Conservation (phyloP, 2,113 vertebrate species). For the Dipodomys merriami region DNA sequence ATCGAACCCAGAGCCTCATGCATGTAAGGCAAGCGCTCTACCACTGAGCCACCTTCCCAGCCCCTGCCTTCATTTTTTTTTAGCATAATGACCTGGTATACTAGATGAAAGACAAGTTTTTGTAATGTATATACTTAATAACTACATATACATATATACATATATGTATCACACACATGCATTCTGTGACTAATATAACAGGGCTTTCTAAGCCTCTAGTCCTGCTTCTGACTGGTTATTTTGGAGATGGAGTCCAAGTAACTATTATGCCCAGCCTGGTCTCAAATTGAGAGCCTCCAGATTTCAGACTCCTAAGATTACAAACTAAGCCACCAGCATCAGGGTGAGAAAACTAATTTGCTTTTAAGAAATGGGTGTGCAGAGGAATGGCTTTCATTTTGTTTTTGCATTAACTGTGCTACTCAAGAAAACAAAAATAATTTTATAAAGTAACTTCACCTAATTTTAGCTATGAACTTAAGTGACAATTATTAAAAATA, state of each 20-base stretch:
- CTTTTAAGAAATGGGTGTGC: slow-evolving; percentile 22
- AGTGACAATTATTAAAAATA: neutral
- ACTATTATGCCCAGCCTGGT: no score
- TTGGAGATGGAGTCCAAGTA: no score
- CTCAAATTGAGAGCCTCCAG: no score
- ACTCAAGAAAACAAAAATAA: slow-evolving; percentile 10
- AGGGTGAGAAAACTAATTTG: neutral
- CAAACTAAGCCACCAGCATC: no score
- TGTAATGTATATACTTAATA: neutral
- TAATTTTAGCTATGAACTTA: neutral
- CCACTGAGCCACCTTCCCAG: no score
- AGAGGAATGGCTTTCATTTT: slow-evolving; percentile 25
- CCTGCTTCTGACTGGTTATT: no score
- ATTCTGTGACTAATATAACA: neutral
- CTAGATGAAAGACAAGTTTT: neutral
- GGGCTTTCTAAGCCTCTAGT: neutral
- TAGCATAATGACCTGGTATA: neutral
- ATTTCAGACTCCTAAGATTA: no score
- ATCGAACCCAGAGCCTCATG: no score
- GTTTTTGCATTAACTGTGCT: slow-evolving; percentile 38
- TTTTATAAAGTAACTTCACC: neutral
- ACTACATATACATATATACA: neutral
- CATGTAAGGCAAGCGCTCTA: no score
- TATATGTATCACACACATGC: neutral
- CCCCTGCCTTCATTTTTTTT: neutral